Evolutionary conservation across 2,797 vertebrate genomes (phyloP), one percentile per base, ranked within the genome.

Genomic region (Momotus momota): DNA sequence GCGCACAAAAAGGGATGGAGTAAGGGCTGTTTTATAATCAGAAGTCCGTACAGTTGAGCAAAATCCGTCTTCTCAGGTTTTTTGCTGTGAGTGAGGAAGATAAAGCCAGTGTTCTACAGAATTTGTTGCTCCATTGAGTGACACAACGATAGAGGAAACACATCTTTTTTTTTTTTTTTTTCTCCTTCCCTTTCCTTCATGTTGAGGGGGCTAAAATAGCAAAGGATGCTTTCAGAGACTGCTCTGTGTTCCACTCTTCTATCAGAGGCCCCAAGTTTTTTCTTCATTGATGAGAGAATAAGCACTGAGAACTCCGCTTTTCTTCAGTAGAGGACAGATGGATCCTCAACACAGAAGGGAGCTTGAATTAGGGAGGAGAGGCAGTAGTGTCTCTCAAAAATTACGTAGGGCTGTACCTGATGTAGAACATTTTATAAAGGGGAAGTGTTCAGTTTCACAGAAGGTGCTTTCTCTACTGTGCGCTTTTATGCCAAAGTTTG

Each of bases 121-220:
- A 62, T 51, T 23, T 26, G 45, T 89, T 92, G 8, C 41, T 85
- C n/a, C 33, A 54, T 0, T 94, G 69, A 91, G 43, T 72, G 79
- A 82, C 0, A 0, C 23, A 51, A 29, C 87, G 86, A 77, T 81
- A 80, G 48, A 27, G 52, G 23, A 86, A 95, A 35, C 70, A 66
- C 60, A 23, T 14, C 91, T 1, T 2, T 49, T 75, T 23, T n/a
- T 86, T 81, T 96, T 94, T 54, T 95, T 85, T 86, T 90, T 94
- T 93, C 78, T 88, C 16, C 33, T 61, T 45, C 29, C 57, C 49
- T 27, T 84, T 46, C 35, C n/a, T 81, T 87, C 45, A 19, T 5
- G 27, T 54, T 92, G 67, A 93, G 41, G 29, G 64, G 38, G 25
- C 66, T 80, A 55, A 88, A 48, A 86, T 54, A 82, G 55, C n/a